Percentiles rank a stretch among this genome's conserved stretches.
Evolutionary conservation across 2,797 vertebrate genomes (phyloP).

Genomic region (Trachurus trachurus): DNA sequence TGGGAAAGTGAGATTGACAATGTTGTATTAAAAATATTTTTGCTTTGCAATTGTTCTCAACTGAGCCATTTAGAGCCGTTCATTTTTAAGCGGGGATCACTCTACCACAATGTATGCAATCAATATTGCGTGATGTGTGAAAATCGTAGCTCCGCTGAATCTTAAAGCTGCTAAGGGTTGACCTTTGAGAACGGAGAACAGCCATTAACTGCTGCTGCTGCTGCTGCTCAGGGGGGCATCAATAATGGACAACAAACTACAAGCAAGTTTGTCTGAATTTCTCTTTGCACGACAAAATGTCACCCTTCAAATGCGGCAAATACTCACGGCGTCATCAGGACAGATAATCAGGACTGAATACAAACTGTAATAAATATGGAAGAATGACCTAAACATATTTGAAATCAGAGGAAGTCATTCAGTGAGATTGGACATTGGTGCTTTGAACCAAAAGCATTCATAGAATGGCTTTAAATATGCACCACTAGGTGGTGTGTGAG

Average conservation of each 20-base stretch:
- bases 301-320: not conserved
- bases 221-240: conserved; percentile 13
- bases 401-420: not conserved
- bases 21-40: conserved; percentile 20
- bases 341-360: not conserved
- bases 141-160: conserved; percentile 24
- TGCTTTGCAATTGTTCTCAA: conserved; percentile 15
- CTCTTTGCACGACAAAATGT: not conserved
- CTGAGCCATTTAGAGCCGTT: not conserved
- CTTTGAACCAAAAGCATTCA: not conserved
- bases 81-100: conserved; percentile 15
- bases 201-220: conserved; percentile 4
- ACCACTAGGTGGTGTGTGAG: too few species aligned
- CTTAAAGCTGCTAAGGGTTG: conserved; percentile 16
- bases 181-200: conserved; percentile 35
- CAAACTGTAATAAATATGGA: not conserved
- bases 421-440: not conserved
- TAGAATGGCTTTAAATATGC: not conserved
- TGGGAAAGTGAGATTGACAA: not conserved
- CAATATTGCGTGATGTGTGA: conserved; percentile 9
- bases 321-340: not conserved
- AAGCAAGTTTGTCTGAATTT: conserved; percentile 8
- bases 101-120: conserved; percentile 1
- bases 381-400: not conserved
- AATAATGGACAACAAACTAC: conserved; percentile 27